Percentiles rank a stretch among this genome's conserved stretches.
Conservation (phyloP, 1,140 invertebrate genomes). For the Chlorops oryzae region DNA sequence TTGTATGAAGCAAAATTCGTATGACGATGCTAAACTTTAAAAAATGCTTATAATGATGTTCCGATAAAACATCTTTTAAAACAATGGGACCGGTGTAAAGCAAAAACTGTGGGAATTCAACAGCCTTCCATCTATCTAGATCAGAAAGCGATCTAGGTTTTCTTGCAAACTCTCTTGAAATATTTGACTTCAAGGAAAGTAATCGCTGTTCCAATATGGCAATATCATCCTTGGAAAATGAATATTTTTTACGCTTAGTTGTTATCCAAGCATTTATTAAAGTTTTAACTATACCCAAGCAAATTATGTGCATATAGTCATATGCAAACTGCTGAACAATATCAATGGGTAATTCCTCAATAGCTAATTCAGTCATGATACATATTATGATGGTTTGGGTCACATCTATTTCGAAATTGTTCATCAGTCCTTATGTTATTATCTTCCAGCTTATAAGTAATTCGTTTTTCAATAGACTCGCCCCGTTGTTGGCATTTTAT, state of each 20-base stretch:
- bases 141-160: not conserved
- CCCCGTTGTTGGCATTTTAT: too few relatives aligned
- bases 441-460: too few relatives aligned
- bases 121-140: slow-evolving; percentile 5
- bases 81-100: slow-evolving; percentile 9
- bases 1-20: too few relatives aligned
- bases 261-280: slow-evolving; percentile 1
- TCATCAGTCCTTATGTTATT: slow-evolving; percentile 7
- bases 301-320: slow-evolving; percentile 2
- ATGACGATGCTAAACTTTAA: too few relatives aligned
- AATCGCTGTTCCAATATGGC: not conserved
- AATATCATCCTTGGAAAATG: not conserved
- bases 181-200: slow-evolving; percentile 2
- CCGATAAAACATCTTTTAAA: too few relatives aligned
- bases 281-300: slow-evolving; percentile 3
- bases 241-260: not conserved
- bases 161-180: slow-evolving; percentile 6
- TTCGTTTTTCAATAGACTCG: too few relatives aligned
- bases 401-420: slow-evolving; percentile 2
- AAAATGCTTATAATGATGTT: too few relatives aligned
- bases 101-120: slow-evolving; percentile 5
- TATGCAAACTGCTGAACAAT: not conserved
- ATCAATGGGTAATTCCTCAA: slow-evolving; percentile 7
- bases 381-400: slow-evolving; percentile 6
- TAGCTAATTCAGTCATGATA: not conserved